Conservation (phyloP, 2,113 vertebrate genomes). For the Hylia prasina region DNA sequence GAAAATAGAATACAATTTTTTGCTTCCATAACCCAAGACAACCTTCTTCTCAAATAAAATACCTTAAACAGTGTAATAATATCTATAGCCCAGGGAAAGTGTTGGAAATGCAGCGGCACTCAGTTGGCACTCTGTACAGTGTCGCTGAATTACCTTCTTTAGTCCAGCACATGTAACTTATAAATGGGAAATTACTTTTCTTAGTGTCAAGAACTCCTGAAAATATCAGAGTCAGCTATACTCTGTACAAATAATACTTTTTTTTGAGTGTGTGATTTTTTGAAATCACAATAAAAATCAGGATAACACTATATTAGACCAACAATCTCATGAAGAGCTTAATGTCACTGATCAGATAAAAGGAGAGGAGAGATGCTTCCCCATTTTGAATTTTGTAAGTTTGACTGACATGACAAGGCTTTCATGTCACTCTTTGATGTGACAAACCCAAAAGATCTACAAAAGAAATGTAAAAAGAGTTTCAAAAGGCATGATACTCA, state of each 20-base stretch:
- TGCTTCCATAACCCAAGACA: too few relatives aligned
- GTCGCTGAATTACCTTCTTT: not conserved
- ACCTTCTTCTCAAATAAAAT: not conserved
- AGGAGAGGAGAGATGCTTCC: conserved; percentile 31
- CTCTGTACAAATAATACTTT: not conserved
- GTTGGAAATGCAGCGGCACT: not conserved
- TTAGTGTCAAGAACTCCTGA: not conserved
- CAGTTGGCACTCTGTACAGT: not conserved
- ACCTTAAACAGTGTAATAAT: not conserved
- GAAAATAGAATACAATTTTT: too few relatives aligned
- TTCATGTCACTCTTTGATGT: not conserved
- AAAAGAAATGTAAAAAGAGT: not conserved
- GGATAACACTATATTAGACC: not conserved
- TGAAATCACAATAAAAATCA: not conserved
- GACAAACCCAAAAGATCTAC: not conserved
- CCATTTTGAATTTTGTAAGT: not conserved
- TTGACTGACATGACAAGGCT: not conserved
- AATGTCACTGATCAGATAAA: not conserved
- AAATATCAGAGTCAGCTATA: not conserved
- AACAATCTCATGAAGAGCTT: not conserved
- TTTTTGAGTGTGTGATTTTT: not conserved
- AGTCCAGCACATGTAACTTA: not conserved
- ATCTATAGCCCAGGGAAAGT: not conserved
- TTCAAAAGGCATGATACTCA: not conserved
- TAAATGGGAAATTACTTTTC: not conserved